Evolutionary conservation across 2,797 vertebrate genomes (phyloP).

Genomic region (Allobates femoralis): DNA sequence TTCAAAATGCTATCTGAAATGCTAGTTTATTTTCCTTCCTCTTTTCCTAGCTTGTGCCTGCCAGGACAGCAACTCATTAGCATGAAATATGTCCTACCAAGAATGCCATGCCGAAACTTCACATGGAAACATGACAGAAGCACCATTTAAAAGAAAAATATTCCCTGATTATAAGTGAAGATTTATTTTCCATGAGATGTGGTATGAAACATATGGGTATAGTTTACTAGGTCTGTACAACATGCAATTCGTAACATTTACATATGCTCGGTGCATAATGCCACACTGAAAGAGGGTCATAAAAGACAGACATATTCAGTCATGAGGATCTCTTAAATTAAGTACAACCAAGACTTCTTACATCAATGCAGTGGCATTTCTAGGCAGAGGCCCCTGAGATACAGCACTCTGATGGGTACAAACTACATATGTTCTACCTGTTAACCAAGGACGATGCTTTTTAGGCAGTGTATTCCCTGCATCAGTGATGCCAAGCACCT

Average conservation of each 20-base stretch:
- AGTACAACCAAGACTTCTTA: no score
- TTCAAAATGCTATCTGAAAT: slow-evolving; percentile 20
- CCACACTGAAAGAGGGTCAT: background rate
- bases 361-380: no score
- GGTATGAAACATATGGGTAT: slow-evolving; percentile 26
- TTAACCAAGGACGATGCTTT: no score
- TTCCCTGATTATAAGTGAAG: background rate
- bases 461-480: no score
- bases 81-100: slow-evolving; percentile 7
- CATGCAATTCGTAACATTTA: slow-evolving; percentile 1
- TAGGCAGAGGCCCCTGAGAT: no score
- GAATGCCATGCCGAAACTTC: background rate
- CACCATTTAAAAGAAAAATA: slow-evolving; percentile 23
- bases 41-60: background rate
- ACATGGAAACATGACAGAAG: slow-evolving; percentile 19
- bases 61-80: slow-evolving; percentile 38
- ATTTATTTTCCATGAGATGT: slow-evolving; percentile 25
- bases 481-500: no score
- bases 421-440: no score
- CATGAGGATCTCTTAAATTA: background rate
- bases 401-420: no score
- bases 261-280: background rate
- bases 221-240: background rate
- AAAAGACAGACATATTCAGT: background rate
- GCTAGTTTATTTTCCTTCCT: slow-evolving; percentile 33